Evolutionary conservation across 2,113 vertebrate genomes (phyloP).

Genomic region (Gasterosteus nipponicus): DNA sequence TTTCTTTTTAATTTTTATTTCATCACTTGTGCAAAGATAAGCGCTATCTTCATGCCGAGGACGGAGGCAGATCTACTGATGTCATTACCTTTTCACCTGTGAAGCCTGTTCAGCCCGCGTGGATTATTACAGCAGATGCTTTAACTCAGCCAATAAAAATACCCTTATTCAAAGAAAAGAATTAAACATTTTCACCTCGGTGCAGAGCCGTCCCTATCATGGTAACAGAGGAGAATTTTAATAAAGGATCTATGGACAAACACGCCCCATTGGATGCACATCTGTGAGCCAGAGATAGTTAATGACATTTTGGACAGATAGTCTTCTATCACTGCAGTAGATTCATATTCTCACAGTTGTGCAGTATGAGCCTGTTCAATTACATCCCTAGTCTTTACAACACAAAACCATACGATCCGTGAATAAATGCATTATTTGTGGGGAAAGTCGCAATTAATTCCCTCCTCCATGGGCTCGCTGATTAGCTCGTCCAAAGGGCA

Average conservation of each 20-base stretch:
- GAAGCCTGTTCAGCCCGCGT: constrained; percentile 30
- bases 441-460: constrained; percentile 26
- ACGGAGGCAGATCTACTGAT: constrained; percentile 42
- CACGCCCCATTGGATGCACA: constrained; percentile 47
- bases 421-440: constrained; percentile 24
- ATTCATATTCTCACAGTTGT: constrained; percentile 52
- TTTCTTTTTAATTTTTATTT: constrained; percentile 2
- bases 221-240: constrained; percentile 45
- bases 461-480: background rate
- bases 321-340: constrained; percentile 21
- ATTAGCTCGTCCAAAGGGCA: constrained; percentile 14
- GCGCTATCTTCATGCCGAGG: background rate
- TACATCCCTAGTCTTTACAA: constrained; percentile 42
- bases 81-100: constrained; percentile 52
- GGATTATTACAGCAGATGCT: constrained; percentile 68
- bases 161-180: constrained; percentile 57
- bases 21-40: constrained; percentile 22
- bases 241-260: constrained; percentile 54
- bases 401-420: constrained; percentile 10
- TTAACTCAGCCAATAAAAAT: constrained; percentile 55
- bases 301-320: no score
- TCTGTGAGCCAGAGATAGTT: constrained; percentile 65
- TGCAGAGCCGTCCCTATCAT: constrained; percentile 34
- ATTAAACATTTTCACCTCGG: constrained; percentile 60
- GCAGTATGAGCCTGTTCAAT: constrained; percentile 45